Evolutionary conservation across 35 echinoderm and acorn worm species (phyloP).

Genomic region (Apostichopus californicus): DNA sequence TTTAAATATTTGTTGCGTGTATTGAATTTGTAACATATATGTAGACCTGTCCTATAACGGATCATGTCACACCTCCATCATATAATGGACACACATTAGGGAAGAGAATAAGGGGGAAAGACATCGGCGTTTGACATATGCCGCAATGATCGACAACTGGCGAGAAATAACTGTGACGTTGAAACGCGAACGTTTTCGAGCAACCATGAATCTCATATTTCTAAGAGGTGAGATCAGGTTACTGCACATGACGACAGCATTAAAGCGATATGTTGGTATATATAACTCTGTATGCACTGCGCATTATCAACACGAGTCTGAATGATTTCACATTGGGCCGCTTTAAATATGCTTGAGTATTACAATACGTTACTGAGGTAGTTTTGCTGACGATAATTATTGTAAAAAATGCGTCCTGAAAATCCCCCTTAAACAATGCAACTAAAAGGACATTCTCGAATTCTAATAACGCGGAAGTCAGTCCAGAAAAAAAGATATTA

Average conservation of each 20-base stretch:
- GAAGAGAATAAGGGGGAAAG: not conserved
- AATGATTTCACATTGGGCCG: too few relatives aligned
- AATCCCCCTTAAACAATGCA: too few relatives aligned
- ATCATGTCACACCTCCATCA: not conserved
- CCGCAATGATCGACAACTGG: not conserved
- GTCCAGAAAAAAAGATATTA: not conserved
- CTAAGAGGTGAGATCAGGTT: not conserved
- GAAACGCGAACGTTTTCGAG: not conserved
- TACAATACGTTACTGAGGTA: too few relatives aligned
- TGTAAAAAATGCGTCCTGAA: too few relatives aligned
- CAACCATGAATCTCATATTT: not conserved
- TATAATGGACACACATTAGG: not conserved
- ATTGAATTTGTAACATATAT: not conserved
- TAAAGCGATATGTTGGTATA: not conserved
- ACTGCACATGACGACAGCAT: not conserved
- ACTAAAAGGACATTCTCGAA: not conserved
- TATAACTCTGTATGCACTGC: too few relatives aligned
- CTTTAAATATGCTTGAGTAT: too few relatives aligned
- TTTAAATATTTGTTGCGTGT: not conserved
- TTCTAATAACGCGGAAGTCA: not conserved
- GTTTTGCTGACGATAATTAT: too few relatives aligned
- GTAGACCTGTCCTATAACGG: not conserved
- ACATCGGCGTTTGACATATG: not conserved
- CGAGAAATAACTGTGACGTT: not conserved
- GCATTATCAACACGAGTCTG: too few relatives aligned